Base-by-base conservation (phyloP, 2,797 vertebrate species). In the Lithobates pipiens region DNA sequence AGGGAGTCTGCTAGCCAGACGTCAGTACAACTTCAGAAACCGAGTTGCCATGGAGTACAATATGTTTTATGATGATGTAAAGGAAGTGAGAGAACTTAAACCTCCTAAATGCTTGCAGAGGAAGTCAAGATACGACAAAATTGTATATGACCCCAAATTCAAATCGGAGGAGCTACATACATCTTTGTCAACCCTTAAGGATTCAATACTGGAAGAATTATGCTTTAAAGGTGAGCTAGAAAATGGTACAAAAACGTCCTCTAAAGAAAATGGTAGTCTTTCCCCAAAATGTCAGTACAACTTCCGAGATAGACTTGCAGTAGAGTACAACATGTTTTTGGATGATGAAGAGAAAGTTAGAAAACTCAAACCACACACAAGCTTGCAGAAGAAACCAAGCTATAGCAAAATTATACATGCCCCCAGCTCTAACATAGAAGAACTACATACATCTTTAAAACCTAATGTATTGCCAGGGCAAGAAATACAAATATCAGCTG, bases 1-100 rank as follows among this genome's bases (percentile, higher is more conserved):
- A 18, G 50, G 67, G 70, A 16, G 13, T 5, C 0, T 68, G 10
- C 10, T 6, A 32, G 18, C 3, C 44, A 78, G 32, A 16, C 70
- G 71, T 5, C 76, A n/a, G 18, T 87, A 87, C 67, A 83, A 87
- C 39, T 82, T 87, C 10, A 70, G 85, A 42, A 32, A 74, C 7
- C 16, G 67, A 10, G 32, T 57, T 18, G 42, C 21, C 6, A 29
- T 87, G 9, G 81, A 83, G 42, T 83, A 87, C 63, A 73, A 80
- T 1, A 3, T 25, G 23, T 86, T 78, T 69, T 86, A 39, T 42
- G 69, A 78, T 5, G 61, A 87, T 74, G 85, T 36, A 8, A 18
- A 83, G 2, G 82, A 57, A 61, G 34, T 10, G 65, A 21, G 82
- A 69, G 61, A 54, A 6, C 69, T 79, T 10, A 86, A 57, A 32